Evolutionary conservation across 2,797 vertebrate species (phyloP), one percentile per base, ranked within the genome.

Genomic region (Platalea minor): DNA sequence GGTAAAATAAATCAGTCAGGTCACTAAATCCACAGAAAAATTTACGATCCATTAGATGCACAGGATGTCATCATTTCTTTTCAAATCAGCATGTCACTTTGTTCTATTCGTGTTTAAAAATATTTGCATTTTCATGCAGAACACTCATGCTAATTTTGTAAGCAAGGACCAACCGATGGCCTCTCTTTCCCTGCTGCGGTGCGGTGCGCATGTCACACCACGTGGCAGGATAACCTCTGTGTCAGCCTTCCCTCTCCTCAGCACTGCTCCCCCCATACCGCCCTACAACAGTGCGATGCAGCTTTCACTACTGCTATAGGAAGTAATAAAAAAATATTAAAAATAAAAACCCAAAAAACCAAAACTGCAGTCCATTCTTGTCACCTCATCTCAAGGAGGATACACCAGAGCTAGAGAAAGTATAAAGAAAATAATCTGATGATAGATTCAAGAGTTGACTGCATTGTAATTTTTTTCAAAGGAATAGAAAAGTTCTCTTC

Each of bases 311-410:
- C 25, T 72, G 45, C 51, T 83, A 11, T 13, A 61, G 23, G 11
- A 43, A 50, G 26, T 63, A 77, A 76, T 13, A 43, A 60, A 65
- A 69, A 37, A 24, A n/a, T 3, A 67, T 41, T 33, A 43, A 76
- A 89, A 86, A 43, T 17, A 72, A 53, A 16, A 10, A 0, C 4
- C 2, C 4, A 3, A 50, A 60, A 33, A 0, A 0, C 2, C 18
- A 11, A 25, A 95, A 50, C 9, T 70, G 20, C 50, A 35, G 21
- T 41, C 29, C 72, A 23, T 91, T 89, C 61, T 78, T 85, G 45
- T 33, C 59, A 92, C 33, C 8, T 67, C 64, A 35, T 60, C 37
- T 80, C 87, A 83, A n/a, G 41, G 17, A 68, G 31, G 60, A 80
- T 29, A 89, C 5, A 48, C 13, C 41, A 88, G 24, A 67, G 28